Conservation (phyloP, 1,140 invertebrate genomes). For the Drosophila trapezifrons region DNA sequence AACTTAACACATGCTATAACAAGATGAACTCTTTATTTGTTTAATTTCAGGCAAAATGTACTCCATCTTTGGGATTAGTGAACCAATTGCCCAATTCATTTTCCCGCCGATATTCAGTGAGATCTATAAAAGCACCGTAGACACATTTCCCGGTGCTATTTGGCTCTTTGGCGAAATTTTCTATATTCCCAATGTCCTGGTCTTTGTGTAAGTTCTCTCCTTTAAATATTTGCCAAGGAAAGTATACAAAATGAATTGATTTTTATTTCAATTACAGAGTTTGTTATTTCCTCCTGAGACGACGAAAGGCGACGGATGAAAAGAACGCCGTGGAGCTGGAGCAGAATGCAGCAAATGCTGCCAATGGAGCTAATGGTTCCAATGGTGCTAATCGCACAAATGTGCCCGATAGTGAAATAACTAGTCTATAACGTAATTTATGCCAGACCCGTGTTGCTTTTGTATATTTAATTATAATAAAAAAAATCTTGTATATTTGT, state of each 20-base stretch:
- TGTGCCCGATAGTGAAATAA: conserved; percentile 69
- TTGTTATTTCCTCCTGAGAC: conserved; percentile 66
- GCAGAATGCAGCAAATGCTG: conserved; percentile 44
- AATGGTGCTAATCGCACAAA: conserved; percentile 37
- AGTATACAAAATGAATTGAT: not conserved
- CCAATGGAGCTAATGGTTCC: conserved; percentile 22
- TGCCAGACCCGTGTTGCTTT: conserved; percentile 13
- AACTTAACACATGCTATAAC: not conserved
- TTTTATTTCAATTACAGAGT: conserved; percentile 28
- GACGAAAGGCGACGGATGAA: conserved; percentile 49
- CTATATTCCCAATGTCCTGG: conserved; percentile 77
- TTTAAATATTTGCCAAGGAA: not conserved
- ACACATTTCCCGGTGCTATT: conserved; percentile 77
- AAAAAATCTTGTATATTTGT: too few species aligned
- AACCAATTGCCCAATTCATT: conserved; percentile 76
- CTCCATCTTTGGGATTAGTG: conserved; percentile 80
- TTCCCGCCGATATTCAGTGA: conserved; percentile 77
- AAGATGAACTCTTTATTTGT: not conserved
- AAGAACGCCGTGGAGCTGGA: conserved; percentile 55
- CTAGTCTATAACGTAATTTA: conserved; percentile 70
- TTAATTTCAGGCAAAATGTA: conserved; percentile 79
- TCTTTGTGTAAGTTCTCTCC: conserved; percentile 76
- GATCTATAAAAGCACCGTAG: conserved; percentile 72
- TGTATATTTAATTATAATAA: conserved; percentile 43
- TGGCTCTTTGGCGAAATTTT: conserved; percentile 80